phyloP scores from a whole-genome alignment of 2,113 vertebrate genomes.

The Heliornis fulica region DNA sequence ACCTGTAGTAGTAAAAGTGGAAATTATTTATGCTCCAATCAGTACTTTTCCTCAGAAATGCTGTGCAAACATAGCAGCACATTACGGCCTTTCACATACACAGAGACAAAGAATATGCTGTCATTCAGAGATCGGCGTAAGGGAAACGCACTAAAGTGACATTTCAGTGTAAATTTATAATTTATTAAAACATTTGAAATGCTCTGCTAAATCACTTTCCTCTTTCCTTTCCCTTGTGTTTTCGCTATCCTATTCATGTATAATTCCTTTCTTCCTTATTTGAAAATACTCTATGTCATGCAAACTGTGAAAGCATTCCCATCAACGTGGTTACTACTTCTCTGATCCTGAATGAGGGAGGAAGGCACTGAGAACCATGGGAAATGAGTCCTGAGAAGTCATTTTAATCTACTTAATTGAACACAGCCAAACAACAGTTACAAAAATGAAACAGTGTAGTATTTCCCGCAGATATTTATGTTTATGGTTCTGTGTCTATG shows the following conservation, averaged over 20 bases:
- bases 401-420: background rate
- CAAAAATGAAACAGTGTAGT: background rate
- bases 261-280: background rate
- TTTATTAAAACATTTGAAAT: constrained; percentile 30
- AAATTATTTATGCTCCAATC: background rate
- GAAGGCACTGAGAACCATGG: background rate
- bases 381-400: background rate
- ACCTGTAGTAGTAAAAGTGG: background rate
- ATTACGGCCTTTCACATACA: background rate
- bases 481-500: background rate
- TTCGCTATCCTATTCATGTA: background rate
- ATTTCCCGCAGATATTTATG: background rate
- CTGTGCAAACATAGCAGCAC: background rate
- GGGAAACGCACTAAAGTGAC: background rate
- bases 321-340: background rate
- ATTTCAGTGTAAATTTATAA: constrained; percentile 42
- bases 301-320: background rate
- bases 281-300: background rate
- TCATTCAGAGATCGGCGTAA: background rate
- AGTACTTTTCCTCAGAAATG: background rate
- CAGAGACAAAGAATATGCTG: background rate
- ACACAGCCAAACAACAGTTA: background rate
- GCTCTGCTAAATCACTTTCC: background rate
- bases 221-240: constrained; percentile 6
- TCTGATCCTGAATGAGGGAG: background rate